Conservation (phyloP, 2,113 vertebrate species). For the Sylvilagus bachmani region DNA sequence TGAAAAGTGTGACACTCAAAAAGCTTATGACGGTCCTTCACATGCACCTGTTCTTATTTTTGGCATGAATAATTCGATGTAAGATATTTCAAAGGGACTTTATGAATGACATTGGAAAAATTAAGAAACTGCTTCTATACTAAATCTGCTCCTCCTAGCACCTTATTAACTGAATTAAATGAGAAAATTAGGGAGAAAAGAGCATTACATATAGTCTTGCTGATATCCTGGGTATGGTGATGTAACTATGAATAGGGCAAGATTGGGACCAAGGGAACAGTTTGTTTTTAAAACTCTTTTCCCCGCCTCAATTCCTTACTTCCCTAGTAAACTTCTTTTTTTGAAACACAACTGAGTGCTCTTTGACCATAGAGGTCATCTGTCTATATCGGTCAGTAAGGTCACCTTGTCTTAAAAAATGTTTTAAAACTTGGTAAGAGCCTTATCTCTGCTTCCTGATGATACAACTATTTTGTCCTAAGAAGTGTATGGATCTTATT, state of each 20-base stretch:
- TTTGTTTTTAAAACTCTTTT: background rate
- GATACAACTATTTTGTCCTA: background rate
- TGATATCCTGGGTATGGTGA: background rate
- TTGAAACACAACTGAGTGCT: background rate
- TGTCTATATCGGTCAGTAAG: background rate
- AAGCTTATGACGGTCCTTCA: background rate
- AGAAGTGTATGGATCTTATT: background rate
- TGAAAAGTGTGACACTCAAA: slow-evolving; percentile 14
- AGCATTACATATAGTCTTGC: background rate
- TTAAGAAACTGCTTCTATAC: background rate
- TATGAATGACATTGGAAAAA: background rate
- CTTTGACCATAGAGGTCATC: background rate
- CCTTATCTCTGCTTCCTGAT: background rate
- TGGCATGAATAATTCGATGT: background rate
- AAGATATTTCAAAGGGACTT: background rate
- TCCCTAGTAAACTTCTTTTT: background rate
- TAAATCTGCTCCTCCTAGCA: background rate
- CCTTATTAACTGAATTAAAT: background rate
- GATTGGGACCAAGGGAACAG: background rate
- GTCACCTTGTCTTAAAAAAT: background rate
- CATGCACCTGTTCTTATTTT: background rate
- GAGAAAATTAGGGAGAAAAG: background rate
- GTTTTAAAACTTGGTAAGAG: background rate
- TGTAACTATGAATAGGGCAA: background rate
- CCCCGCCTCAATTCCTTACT: background rate